Percentiles rank a stretch among this genome's conserved stretches.
Evolutionary conservation across 2,888 invertebrate species (phyloP).

Genomic region (Aplocera efformata): DNA sequence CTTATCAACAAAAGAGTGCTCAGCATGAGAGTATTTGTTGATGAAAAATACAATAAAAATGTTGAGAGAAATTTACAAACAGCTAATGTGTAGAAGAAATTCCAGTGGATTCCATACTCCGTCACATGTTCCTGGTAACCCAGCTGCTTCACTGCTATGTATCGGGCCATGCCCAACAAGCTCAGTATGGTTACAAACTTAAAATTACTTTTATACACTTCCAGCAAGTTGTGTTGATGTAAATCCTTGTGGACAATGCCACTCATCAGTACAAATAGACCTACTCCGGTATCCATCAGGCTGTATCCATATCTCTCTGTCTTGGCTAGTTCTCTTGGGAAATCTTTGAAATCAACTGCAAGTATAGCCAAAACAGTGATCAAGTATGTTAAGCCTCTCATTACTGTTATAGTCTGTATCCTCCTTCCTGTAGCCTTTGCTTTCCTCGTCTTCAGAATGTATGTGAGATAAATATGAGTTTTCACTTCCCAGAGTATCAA

Average conservation of each 20-base stretch:
- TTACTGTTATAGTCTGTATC: slow-evolving; percentile 80
- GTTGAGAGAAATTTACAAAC: slow-evolving; percentile 88
- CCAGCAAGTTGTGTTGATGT: slow-evolving; percentile 39
- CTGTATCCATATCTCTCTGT: slow-evolving; percentile 92
- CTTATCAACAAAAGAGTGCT: slow-evolving; percentile 77
- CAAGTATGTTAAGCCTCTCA: slow-evolving; percentile 85
- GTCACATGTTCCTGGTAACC: slow-evolving; percentile 93
- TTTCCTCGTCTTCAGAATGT: slow-evolving; percentile 23
- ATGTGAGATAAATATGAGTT: slow-evolving; percentile 21
- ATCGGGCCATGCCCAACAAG: slow-evolving; percentile 83
- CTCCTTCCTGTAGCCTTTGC: slow-evolving; percentile 39
- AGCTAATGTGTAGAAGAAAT: slow-evolving; percentile 97
- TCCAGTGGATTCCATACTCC: slow-evolving; percentile 99
- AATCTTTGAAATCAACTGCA: slow-evolving; percentile 95
- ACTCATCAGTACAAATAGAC: slow-evolving; percentile 90
- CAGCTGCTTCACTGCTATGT: slow-evolving; percentile 79
- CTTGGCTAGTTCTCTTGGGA: slow-evolving; percentile 93
- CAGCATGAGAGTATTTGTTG: slow-evolving; percentile 61
- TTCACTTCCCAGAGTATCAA: slow-evolving; percentile 38
- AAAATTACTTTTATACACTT: slow-evolving; percentile 55
- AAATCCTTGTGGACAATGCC: slow-evolving; percentile 84
- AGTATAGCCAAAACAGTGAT: slow-evolving; percentile 91
- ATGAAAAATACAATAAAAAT: slow-evolving; percentile 72
- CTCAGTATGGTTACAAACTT: slow-evolving; percentile 61
- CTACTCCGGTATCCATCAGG: slow-evolving; percentile 98